Percentiles rank a stretch among this genome's conserved stretches.
Evolutionary conservation across 2,888 invertebrate genomes (phyloP).

Genomic region (Salpingus planirostris): DNA sequence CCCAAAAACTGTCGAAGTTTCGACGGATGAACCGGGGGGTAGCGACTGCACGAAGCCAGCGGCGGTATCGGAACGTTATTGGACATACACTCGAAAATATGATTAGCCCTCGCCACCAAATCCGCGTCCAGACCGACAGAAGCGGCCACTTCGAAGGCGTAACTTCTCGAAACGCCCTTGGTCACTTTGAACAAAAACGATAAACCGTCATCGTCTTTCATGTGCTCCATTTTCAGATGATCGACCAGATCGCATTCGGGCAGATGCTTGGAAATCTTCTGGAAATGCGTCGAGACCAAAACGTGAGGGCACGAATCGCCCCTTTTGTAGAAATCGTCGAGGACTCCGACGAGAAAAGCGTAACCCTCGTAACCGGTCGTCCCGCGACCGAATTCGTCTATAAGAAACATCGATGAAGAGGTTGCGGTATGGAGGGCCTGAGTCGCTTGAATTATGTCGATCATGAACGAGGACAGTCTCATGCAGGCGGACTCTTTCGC

Average conservation of each 20-base stretch:
- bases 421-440: constrained; percentile 58
- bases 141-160: constrained; percentile 57
- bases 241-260: constrained; percentile 41
- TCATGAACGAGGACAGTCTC: constrained; percentile 77
- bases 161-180: constrained; percentile 55
- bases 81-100: constrained; percentile 38
- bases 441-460: constrained; percentile 71
- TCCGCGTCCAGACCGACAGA: constrained; percentile 48
- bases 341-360: constrained; percentile 58
- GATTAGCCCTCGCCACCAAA: constrained; percentile 47
- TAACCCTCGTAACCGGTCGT: constrained; percentile 70
- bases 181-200: constrained; percentile 59
- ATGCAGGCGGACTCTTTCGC: constrained; percentile 68
- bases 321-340: constrained; percentile 57
- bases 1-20: constrained; percentile 1
- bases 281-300: constrained; percentile 70
- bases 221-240: constrained; percentile 33
- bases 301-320: constrained; percentile 57
- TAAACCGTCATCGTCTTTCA: constrained; percentile 41
- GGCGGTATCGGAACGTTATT: too few relatives aligned
- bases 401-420: constrained; percentile 60
- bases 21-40: too few relatives aligned
- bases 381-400: constrained; percentile 88
- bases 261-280: constrained; percentile 53
- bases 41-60: too few relatives aligned